A percentile compares a stretch with the other conserved stretches of the same genome.
phyloP scores from a whole-genome alignment of 2,888 invertebrate species.

The Athalia rosae region DNA sequence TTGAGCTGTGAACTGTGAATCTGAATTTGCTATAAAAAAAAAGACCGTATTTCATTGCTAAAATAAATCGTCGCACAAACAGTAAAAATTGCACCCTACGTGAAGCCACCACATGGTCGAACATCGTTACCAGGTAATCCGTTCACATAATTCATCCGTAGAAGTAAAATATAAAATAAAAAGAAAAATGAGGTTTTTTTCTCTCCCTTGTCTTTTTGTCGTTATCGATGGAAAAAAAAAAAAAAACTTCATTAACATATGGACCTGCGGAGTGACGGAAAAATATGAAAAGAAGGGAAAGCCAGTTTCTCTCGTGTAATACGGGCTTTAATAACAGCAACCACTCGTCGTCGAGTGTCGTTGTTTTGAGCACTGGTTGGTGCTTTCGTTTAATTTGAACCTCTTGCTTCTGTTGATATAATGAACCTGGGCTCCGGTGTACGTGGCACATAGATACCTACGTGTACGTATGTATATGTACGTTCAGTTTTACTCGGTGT shows the following conservation, averaged over 20 bases:
- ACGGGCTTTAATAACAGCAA: slow-evolving; percentile 31
- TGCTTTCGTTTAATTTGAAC: slow-evolving; percentile 47
- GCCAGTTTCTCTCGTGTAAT: slow-evolving; percentile 22
- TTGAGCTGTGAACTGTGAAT: slow-evolving; percentile 12
- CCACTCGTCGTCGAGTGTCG: slow-evolving; percentile 32
- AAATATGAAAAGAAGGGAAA: background rate
- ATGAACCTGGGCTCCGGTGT: slow-evolving; percentile 50
- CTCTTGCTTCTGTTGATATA: slow-evolving; percentile 53
- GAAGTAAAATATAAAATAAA: no score
- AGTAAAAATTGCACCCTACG: slow-evolving; percentile 64
- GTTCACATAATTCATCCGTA: background rate
- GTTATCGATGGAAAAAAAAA: background rate
- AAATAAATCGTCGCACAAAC: slow-evolving; percentile 10
- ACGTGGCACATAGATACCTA: background rate
- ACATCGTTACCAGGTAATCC: slow-evolving; percentile 60
- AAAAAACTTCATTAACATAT: no score
- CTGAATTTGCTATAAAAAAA: background rate
- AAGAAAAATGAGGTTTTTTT: no score
- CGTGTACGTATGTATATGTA: background rate
- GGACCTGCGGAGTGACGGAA: background rate
- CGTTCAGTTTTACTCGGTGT: background rate
- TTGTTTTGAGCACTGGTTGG: slow-evolving; percentile 45
- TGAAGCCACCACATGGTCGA: slow-evolving; percentile 59
- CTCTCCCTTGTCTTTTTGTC: no score
- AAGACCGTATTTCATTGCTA: background rate